A percentile compares a stretch with the other conserved stretches of the same genome.
phyloP scores from a whole-genome alignment of 2,113 vertebrate genomes.

The Rhizomys pruinosus region DNA sequence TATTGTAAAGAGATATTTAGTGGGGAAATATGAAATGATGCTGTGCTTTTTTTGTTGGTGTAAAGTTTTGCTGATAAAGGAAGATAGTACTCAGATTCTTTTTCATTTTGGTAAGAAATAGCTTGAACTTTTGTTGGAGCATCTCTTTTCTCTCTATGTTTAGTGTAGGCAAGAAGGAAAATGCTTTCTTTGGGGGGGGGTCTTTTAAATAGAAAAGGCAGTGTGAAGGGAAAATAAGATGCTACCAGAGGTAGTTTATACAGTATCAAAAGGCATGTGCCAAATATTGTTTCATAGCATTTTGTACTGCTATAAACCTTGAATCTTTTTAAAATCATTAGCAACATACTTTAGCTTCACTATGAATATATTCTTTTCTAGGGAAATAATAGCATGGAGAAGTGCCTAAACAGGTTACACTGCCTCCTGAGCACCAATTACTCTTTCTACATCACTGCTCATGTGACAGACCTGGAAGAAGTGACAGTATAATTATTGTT shows the following conservation, averaged over 20 bases:
- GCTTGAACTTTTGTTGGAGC: not conserved
- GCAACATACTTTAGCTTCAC: not conserved
- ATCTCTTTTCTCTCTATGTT: not conserved
- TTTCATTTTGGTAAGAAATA: not conserved
- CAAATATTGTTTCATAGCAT: not conserved
- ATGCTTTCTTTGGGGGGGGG: not conserved
- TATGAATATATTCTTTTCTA: constrained; percentile 19
- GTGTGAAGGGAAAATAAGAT: not conserved
- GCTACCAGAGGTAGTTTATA: not conserved
- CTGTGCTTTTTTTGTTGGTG: not conserved
- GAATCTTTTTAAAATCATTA: not conserved
- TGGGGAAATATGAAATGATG: not conserved
- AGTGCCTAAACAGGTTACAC: not conserved
- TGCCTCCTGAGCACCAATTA: not conserved
- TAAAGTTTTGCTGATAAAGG: not conserved
- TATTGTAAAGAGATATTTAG: not conserved
- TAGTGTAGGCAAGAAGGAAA: constrained; percentile 13
- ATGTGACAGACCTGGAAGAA: not conserved
- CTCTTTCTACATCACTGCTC: not conserved
- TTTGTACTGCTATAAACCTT: constrained; percentile 33
- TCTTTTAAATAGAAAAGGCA: not conserved
- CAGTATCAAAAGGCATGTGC: not conserved
- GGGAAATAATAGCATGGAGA: not conserved
- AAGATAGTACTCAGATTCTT: not conserved
- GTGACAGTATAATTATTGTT: not conserved